Evolutionary conservation across 1,140 invertebrate genomes (phyloP), one percentile per base, ranked within the genome.

Genomic region (Monomorium pharaonis): DNA sequence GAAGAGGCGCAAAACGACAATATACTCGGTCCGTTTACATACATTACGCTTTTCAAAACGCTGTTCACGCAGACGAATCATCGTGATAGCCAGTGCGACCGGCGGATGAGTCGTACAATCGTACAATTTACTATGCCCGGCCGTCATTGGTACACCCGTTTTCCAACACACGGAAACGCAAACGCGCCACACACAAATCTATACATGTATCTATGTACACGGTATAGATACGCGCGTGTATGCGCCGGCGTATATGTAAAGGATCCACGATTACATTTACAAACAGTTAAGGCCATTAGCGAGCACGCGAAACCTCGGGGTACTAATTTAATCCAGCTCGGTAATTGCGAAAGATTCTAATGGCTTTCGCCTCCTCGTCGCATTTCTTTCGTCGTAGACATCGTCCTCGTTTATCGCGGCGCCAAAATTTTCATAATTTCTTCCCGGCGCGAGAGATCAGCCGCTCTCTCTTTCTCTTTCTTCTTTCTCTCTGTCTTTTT

Each of bases 241-340:
- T 72, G n/a, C 51, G 21, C 37, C n/a, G 16, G 33, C 67, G 37
- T 44, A 83, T 58, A 83, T 16, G 78, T 83, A 83, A 83, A 87
- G 84, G 77, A 85, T 88, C 77, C 84, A 85, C 84, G 84, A 91
- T 91, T 91, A 91, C 88, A 89, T 91, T 91, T 91, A 91, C 89
- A 91, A 91, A 91, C 88, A 91, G 89, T 91, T 89, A 88, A 85
- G 87, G 88, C 88, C 89, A 91, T 91, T 91, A 91, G 86, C 88
- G 77, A 86, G 78, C 89, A 91, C 89, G 81, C 80, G 78, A 89
- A 85, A 88, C 86, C 86, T 70, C 80, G 80, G 78, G 84, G 77
- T 63, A 87, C 88, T 91, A 88, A 89, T 92, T 86, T 92, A 86
- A 88, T 90, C 81, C 89, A 83, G 60, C 67, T 69, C 62, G 75